Base-by-base conservation (phyloP, 2,797 vertebrate genomes). In the Chelon auratus region DNA sequence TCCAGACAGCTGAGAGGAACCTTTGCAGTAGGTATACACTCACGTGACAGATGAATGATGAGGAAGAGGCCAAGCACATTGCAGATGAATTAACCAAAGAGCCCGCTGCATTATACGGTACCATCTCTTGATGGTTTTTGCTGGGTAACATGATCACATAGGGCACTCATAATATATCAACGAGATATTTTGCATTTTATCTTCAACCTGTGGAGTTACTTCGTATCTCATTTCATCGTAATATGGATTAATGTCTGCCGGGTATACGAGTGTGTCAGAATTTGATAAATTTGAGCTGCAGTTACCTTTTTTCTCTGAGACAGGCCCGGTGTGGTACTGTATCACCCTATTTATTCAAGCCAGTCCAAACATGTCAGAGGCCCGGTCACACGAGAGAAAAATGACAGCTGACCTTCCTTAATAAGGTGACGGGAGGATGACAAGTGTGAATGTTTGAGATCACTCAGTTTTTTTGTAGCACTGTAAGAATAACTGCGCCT, bases 341-440 rank as follows among this genome's bases (percentile, higher is more conserved):
- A 75, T 80, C 70, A 85, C 62, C 11, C 0, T 75, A 80, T 91
- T 85, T 87, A 68, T 78, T 85, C 66, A 87, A 53, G 78, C 47
- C 68, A 84, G 65, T 77, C 63, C 71, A 87, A 76, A 85, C 87
- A 84, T 78, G 68, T 77, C 52, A 52, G 76, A 77, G 43, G 60
- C 63, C 63, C 54, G 64, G 63, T 70, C 73, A 70, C 70, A 69
- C 59, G 14, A 51, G 26, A 82, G 66, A 80, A 63, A 87, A 68
- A 85, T 80, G 58, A 69, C 51, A 68, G 51, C 30, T 84, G 69
- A 81, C 74, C 69, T 43, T 78, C 42, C 26, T 51, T 15, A n/a
- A 20, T 66, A 54, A 81, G 80, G 55, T 75, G 68, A 74, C 68
- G 54, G 62, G 72, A 77, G 54, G 75, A 70, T 56, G 22, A 59